Conservation (phyloP, 2,888 invertebrate species). For the Plebejus argus region DNA sequence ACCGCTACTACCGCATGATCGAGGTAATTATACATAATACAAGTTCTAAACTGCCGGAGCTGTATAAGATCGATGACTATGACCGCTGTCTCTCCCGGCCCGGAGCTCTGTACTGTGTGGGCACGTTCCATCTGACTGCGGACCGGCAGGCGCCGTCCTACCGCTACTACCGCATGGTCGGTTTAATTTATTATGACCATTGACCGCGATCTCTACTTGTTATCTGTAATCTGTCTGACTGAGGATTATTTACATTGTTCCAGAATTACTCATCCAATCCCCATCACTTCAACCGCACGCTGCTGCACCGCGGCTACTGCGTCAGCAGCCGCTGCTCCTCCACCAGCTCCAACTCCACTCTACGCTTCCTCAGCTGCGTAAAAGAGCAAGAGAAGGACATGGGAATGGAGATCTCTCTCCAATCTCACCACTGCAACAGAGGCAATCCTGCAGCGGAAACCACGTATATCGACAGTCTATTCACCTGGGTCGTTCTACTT, state of each 20-base stretch:
- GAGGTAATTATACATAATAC: too few relatives aligned
- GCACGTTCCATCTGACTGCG: not conserved
- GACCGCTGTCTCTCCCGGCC: conserved; percentile 51
- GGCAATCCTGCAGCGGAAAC: conserved; percentile 43
- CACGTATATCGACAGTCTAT: conserved; percentile 43
- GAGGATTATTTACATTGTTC: conserved; percentile 9
- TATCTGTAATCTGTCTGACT: not conserved
- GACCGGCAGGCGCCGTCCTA: conserved; percentile 48
- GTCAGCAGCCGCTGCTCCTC: conserved; percentile 51
- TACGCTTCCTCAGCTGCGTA: conserved; percentile 55
- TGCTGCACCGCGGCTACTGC: conserved; percentile 65
- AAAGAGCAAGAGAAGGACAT: conserved; percentile 30
- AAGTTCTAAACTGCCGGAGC: too few relatives aligned
- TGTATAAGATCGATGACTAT: too few relatives aligned
- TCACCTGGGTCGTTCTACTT: conserved; percentile 45
- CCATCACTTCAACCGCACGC: conserved; percentile 58
- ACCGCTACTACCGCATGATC: too few relatives aligned
- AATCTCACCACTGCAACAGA: conserved; percentile 54
- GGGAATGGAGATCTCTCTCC: conserved; percentile 41
- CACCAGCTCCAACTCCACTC: conserved; percentile 51
- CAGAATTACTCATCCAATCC: conserved; percentile 58
- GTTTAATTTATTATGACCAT: conserved; percentile 49
- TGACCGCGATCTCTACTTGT: not conserved
- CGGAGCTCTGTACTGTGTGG: not conserved
- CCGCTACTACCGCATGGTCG: conserved; percentile 47